phyloP scores from a whole-genome alignment of 92 coral and sea anemone species.

The Phenganax stokvisi region DNA sequence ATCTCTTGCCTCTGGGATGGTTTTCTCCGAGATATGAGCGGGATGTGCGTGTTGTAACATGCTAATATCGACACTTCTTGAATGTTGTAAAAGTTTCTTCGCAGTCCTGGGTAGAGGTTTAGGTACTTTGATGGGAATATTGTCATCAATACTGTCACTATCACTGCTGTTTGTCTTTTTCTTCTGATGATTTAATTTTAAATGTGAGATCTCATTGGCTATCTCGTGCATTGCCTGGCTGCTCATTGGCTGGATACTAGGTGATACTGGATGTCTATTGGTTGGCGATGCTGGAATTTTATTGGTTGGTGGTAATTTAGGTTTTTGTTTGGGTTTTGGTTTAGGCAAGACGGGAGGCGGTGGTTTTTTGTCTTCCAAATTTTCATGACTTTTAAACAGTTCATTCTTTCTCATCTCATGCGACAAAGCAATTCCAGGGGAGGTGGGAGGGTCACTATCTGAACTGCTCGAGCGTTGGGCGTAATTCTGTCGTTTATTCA shows the following conservation, averaged over 20 bases:
- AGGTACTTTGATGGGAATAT: not conserved
- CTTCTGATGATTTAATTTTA: slow-evolving; percentile 2
- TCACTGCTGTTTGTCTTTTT: slow-evolving; percentile 6
- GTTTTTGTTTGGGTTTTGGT: slow-evolving; percentile 34
- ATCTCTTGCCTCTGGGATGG: too few relatives aligned
- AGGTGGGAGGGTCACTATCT: slow-evolving; percentile 1
- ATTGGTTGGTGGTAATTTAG: slow-evolving; percentile 29
- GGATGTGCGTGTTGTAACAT: not conserved
- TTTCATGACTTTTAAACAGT: slow-evolving; percentile 27
- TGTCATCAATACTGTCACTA: slow-evolving; percentile 1
- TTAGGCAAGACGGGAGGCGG: slow-evolving; percentile 50
- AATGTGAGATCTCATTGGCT: slow-evolving; percentile 14
- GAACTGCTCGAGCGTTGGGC: slow-evolving; percentile 33
- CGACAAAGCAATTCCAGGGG: slow-evolving; percentile 31
- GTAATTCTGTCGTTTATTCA: slow-evolving; percentile 21
- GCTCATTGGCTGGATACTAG: slow-evolving; percentile 23
- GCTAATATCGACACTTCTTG: not conserved
- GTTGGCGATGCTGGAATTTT: slow-evolving; percentile 20
- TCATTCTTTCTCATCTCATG: slow-evolving; percentile 1
- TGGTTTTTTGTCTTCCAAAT: slow-evolving; percentile 31
- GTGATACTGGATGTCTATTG: slow-evolving; percentile 4
- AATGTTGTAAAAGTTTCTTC: not conserved
- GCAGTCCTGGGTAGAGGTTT: not conserved
- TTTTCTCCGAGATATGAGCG: not conserved
- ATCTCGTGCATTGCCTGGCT: slow-evolving; percentile 3